These are phyloP conservation scores for Drosophila algonquin DNA, from an alignment of 2,888 invertebrate genomes.

Conservation along the genomic window DNA sequence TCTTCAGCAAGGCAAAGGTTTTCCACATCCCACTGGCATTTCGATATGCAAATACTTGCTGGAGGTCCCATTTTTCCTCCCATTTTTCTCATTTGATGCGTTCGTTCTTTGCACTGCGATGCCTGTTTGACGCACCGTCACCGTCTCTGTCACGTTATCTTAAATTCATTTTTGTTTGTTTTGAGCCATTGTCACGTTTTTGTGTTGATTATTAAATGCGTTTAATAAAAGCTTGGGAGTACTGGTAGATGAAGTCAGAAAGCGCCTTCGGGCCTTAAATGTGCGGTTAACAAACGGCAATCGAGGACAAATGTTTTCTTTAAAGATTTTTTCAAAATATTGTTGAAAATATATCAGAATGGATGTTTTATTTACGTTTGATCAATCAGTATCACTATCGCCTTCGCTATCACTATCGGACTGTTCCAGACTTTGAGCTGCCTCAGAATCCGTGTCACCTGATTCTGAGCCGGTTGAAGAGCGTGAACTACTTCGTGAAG, in stretches of 20 bases:
- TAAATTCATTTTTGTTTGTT: conserved; percentile 65
- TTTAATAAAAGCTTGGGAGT: conserved; percentile 11
- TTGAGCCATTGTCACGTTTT: conserved; percentile 76
- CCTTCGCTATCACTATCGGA: neutral
- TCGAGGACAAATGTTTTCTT: neutral
- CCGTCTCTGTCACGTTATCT: conserved; percentile 54
- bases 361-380: neutral
- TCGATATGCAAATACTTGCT: conserved; percentile 55
- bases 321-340: neutral
- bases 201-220: conserved; percentile 62
- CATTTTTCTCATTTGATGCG: conserved; percentile 49
- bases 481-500: conserved; percentile 7
- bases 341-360: neutral
- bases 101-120: conserved; percentile 42
- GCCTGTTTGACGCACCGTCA: conserved; percentile 31
- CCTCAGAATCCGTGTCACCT: conserved; percentile 26
- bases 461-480: conserved; percentile 3
- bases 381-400: conserved; percentile 41
- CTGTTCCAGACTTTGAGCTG: neutral
- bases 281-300: neutral
- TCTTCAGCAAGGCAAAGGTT: conserved; percentile 1
- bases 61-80: conserved; percentile 25
- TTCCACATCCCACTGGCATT: conserved; percentile 29
- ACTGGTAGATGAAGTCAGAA: conserved; percentile 2
- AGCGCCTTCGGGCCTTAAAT: neutral